Evolutionary conservation across 2,797 vertebrate genomes (phyloP).

Genomic region (Microctenopoma lineatum): DNA sequence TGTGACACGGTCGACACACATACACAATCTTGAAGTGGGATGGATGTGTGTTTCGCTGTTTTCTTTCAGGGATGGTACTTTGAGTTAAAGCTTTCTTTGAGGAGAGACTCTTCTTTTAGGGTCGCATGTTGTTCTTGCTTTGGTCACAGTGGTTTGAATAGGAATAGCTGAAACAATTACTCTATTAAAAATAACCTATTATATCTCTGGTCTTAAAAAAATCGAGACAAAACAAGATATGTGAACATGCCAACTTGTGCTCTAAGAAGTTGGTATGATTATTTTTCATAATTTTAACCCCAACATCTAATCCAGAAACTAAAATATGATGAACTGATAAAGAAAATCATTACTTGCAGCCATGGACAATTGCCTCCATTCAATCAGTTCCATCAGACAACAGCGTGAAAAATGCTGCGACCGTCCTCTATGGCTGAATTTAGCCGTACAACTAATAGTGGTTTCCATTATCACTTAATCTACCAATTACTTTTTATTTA

Average conservation of each 20-base stretch:
- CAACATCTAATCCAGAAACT: neutral
- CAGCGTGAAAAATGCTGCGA: neutral
- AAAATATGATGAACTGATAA: neutral
- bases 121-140: neutral
- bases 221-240: neutral
- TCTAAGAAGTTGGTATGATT: neutral
- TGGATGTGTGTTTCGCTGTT: slow-evolving; percentile 1
- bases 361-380: neutral
- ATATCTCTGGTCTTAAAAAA: neutral
- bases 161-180: neutral
- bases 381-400: neutral
- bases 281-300: neutral
- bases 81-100: neutral
- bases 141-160: neutral
- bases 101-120: neutral
- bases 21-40: neutral
- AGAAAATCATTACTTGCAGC: neutral
- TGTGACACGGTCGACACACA: slow-evolving; percentile 15
- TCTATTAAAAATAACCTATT: neutral
- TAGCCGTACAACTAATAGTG: too few relatives aligned
- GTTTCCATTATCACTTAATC: too few relatives aligned
- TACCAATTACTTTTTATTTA: too few relatives aligned
- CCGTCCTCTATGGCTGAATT: too few relatives aligned
- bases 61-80: neutral
- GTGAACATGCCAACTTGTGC: neutral